These are phyloP conservation scores for Hydrozoanthus gracilis DNA, from an alignment of 92 coral and sea anemone species.

Conservation along the genomic window DNA sequence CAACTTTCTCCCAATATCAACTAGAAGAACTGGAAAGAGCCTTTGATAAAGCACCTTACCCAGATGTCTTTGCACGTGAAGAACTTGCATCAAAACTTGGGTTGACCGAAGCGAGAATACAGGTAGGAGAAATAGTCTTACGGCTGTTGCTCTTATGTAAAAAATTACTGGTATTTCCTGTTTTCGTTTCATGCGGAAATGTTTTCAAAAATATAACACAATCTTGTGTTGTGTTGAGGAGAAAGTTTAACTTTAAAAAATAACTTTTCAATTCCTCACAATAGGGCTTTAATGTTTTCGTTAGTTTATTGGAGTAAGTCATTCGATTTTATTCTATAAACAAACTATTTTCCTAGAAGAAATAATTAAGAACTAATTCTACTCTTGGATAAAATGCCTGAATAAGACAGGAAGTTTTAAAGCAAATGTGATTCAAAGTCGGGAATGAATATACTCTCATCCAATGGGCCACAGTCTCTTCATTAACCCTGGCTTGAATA, in stretches of 20 bases:
- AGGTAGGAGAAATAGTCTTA: constrained; percentile 55
- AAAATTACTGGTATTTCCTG: neutral
- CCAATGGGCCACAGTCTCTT: constrained; percentile 7
- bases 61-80: constrained; percentile 98
- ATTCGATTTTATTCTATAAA: constrained; percentile 4
- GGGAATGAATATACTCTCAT: neutral
- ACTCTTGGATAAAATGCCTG: neutral
- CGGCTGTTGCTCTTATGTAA: neutral
- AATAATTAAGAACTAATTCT: neutral
- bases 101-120: constrained; percentile 96
- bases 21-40: constrained; percentile 97
- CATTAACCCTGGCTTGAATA: constrained; percentile 9
- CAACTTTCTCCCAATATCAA: constrained; percentile 97
- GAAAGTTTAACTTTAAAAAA: neutral
- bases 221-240: constrained; percentile 17
- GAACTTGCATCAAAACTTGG: constrained; percentile 95
- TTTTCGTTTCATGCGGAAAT: constrained; percentile 11
- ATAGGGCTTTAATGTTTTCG: neutral
- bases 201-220: neutral
- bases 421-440: neutral
- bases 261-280: constrained; percentile 8
- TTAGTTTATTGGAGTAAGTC: neutral
- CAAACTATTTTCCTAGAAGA: neutral
- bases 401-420: neutral
- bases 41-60: constrained; percentile 99